Conservation (phyloP, 1,140 invertebrate species). For the Belonocnema kinseyi region DNA sequence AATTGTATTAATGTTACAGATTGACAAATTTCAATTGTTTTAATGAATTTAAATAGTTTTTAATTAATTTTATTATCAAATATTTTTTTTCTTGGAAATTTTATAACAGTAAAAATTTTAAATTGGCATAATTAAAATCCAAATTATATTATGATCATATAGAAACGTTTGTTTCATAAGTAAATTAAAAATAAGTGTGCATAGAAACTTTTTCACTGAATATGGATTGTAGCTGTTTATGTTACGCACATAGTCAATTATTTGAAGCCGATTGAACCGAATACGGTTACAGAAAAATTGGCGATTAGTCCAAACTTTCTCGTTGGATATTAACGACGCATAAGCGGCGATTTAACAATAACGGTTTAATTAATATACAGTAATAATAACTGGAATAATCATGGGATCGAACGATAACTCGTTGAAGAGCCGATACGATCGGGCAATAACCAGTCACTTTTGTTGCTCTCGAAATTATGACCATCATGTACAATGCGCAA, state of each 20-base stretch:
- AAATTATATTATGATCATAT: too few relatives aligned
- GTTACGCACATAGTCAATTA: background rate
- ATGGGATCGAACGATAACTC: background rate
- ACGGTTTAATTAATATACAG: background rate
- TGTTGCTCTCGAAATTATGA: background rate
- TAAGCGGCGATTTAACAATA: slow-evolving; percentile 15
- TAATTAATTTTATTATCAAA: too few relatives aligned
- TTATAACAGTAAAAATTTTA: too few relatives aligned
- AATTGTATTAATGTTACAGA: too few relatives aligned
- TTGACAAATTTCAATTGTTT: too few relatives aligned
- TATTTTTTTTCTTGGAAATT: too few relatives aligned
- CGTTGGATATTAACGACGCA: background rate
- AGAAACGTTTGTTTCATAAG: too few relatives aligned
- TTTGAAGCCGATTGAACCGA: background rate
- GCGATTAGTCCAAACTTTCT: background rate
- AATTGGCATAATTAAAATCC: too few relatives aligned
- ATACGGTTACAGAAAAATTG: background rate
- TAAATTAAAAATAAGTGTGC: too few relatives aligned
- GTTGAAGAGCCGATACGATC: background rate
- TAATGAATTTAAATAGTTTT: too few relatives aligned
- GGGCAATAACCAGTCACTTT: slow-evolving; percentile 1
- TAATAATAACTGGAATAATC: slow-evolving; percentile 17
- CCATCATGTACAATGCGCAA: background rate
- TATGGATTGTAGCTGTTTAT: background rate
- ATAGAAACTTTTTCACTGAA: background rate